phyloP scores from a whole-genome alignment of 2,888 invertebrate species.

The Tenthredo notha region DNA sequence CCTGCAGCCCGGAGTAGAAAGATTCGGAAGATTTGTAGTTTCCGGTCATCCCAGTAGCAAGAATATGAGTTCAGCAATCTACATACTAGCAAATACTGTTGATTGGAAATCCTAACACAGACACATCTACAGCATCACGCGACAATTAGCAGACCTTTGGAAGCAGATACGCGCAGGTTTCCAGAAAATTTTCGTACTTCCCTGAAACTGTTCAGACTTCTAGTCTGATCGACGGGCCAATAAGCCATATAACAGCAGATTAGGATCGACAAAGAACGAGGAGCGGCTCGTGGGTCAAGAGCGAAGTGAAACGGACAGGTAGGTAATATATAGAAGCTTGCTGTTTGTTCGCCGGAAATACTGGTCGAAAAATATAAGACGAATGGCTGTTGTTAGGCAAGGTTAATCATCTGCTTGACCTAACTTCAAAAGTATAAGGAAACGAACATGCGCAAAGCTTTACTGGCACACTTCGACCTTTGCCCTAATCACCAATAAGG shows the following conservation, averaged over 20 bases:
- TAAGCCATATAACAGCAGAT: conserved; percentile 48
- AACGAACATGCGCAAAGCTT: neutral
- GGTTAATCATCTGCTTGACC: conserved; percentile 41
- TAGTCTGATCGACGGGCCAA: conserved; percentile 44
- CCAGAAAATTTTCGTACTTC: neutral
- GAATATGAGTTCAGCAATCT: neutral
- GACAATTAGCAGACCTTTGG: neutral
- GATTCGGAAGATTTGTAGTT: conserved; percentile 1
- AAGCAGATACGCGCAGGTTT: neutral
- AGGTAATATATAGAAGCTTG: neutral
- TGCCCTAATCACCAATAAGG: conserved; percentile 6
- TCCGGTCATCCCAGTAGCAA: conserved; percentile 1
- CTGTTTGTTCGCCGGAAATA: conserved; percentile 28
- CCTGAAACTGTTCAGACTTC: conserved; percentile 23
- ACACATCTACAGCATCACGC: neutral
- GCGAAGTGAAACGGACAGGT: conserved; percentile 45
- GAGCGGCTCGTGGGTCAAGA: conserved; percentile 44
- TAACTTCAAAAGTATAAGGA: neutral
- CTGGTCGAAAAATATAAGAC: conserved; percentile 30
- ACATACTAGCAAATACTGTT: conserved; percentile 5
- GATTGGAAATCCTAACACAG: conserved; percentile 7
- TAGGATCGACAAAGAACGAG: conserved; percentile 51
- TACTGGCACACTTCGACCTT: neutral
- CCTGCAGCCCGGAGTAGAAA: neutral
- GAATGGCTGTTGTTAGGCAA: conserved; percentile 7